A percentile compares a stretch with the other conserved stretches of the same genome.
Evolutionary conservation across 2,797 vertebrate species (phyloP).

Genomic region (Pseudopleuronectes americanus): DNA sequence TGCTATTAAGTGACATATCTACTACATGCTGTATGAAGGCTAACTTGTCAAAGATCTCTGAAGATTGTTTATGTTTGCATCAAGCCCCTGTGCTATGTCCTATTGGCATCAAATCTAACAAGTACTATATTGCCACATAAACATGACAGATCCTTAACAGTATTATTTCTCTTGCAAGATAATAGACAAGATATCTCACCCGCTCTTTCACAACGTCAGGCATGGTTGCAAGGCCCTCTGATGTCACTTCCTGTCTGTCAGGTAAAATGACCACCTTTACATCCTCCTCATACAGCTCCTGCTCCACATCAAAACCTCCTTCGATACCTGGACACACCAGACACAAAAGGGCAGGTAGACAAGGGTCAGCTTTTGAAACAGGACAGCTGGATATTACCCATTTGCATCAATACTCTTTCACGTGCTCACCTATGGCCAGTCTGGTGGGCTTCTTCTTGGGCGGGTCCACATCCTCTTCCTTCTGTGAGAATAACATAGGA

Average conservation of each 20-base stretch:
- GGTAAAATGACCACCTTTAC: slow-evolving; percentile 96
- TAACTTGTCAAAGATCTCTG: too few relatives aligned
- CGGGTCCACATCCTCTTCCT: slow-evolving; percentile 93
- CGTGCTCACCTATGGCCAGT: slow-evolving; percentile 91
- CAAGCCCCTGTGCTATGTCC: too few relatives aligned
- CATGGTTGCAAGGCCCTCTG: slow-evolving; percentile 89
- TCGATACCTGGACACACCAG: slow-evolving; percentile 86
- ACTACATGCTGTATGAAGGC: too few relatives aligned
- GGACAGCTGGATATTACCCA: neutral
- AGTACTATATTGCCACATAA: neutral
- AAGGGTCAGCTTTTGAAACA: neutral
- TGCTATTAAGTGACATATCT: neutral
- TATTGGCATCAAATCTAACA: neutral
- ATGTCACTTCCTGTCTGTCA: slow-evolving; percentile 93
- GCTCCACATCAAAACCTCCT: slow-evolving; percentile 97
- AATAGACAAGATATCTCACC: slow-evolving; percentile 80
- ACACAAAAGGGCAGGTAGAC: slow-evolving; percentile 1
- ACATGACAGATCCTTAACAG: neutral
- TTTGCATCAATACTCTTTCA: neutral
- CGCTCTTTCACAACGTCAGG: slow-evolving; percentile 94
- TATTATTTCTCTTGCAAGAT: neutral
- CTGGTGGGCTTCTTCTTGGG: slow-evolving; percentile 98
- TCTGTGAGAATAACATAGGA: slow-evolving; percentile 75
- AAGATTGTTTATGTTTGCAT: too few relatives aligned
- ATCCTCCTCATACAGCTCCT: slow-evolving; percentile 94